Evolutionary conservation across 2,888 invertebrate genomes (phyloP).

Genomic region (Chrysolina americana): DNA sequence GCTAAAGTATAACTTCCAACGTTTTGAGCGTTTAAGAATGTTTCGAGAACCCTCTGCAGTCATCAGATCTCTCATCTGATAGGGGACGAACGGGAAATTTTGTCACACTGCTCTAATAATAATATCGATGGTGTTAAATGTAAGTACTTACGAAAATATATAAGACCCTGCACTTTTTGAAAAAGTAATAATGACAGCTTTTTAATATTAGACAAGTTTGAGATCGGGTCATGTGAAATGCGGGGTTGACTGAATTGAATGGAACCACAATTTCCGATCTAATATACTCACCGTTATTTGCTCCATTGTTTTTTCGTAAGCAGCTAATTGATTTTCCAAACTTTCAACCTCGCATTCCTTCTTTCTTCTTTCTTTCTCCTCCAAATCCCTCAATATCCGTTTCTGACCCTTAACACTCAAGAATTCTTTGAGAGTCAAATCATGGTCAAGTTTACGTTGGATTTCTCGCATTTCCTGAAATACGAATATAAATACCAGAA

Average conservation of each 20-base stretch:
- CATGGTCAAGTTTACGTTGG: conserved; percentile 88
- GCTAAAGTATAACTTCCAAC: too few relatives aligned
- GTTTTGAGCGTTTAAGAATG: too few relatives aligned
- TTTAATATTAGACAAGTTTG: too few relatives aligned
- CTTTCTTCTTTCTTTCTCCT: conserved; percentile 82
- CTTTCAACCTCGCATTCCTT: conserved; percentile 78
- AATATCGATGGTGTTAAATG: too few relatives aligned
- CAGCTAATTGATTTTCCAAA: conserved; percentile 79
- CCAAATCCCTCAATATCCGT: conserved; percentile 80
- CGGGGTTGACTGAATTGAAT: background rate
- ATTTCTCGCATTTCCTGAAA: conserved; percentile 88
- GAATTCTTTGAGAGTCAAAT: conserved; percentile 87
- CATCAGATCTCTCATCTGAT: too few relatives aligned
- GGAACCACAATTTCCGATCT: background rate
- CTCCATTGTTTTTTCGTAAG: conserved; percentile 83
- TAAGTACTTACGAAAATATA: too few relatives aligned
- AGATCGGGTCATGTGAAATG: too few relatives aligned
- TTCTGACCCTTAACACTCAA: conserved; percentile 88
- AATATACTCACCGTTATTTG: conserved; percentile 75
- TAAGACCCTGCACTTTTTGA: too few relatives aligned
- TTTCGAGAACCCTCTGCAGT: too few relatives aligned
- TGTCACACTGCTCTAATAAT: too few relatives aligned
- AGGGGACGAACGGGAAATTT: too few relatives aligned
- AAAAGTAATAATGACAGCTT: too few relatives aligned
- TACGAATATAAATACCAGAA: conserved; percentile 8